These are phyloP conservation scores for Megaleporinus macrocephalus DNA, from an alignment of 2,113 vertebrate species.

Conservation along the genomic window DNA sequence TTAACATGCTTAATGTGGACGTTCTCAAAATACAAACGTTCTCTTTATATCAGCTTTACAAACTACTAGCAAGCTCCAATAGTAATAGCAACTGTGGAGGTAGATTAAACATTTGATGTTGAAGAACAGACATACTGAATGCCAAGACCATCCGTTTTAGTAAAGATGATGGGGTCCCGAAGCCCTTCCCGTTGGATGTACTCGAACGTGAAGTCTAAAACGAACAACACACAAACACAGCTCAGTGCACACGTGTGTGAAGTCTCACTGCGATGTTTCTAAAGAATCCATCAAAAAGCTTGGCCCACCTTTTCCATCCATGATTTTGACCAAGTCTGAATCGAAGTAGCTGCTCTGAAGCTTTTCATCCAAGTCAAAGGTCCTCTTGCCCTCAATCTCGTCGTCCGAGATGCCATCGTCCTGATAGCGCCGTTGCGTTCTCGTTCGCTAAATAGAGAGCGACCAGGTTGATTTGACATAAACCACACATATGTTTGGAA, in stretches of 20 bases:
- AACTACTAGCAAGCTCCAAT: no score
- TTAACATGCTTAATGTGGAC: no score
- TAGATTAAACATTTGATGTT: not conserved
- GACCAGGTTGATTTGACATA: not conserved
- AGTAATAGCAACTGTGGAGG: no score
- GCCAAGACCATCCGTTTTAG: slow-evolving; percentile 89
- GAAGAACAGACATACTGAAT: slow-evolving; percentile 86
- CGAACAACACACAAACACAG: not conserved
- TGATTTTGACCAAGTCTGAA: slow-evolving; percentile 88
- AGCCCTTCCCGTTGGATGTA: slow-evolving; percentile 96
- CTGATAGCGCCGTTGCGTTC: slow-evolving; percentile 91
- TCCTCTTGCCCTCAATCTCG: slow-evolving; percentile 97
- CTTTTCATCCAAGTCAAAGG: slow-evolving; percentile 94
- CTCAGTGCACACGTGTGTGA: slow-evolving; percentile 14
- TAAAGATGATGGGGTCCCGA: slow-evolving; percentile 93
- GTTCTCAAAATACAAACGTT: not conserved
- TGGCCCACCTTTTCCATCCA: slow-evolving; percentile 94
- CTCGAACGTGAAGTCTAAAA: slow-evolving; percentile 93
- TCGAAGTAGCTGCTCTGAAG: slow-evolving; percentile 85
- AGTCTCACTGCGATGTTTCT: not conserved
- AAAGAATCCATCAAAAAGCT: not conserved
- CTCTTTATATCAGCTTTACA: not conserved
- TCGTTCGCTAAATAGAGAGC: slow-evolving; percentile 82
- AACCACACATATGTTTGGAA: not conserved
- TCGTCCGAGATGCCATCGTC: slow-evolving; percentile 98